These are phyloP conservation scores for Eulemur rufifrons DNA, from an alignment of 2,113 vertebrate genomes.

Conservation along the genomic window DNA sequence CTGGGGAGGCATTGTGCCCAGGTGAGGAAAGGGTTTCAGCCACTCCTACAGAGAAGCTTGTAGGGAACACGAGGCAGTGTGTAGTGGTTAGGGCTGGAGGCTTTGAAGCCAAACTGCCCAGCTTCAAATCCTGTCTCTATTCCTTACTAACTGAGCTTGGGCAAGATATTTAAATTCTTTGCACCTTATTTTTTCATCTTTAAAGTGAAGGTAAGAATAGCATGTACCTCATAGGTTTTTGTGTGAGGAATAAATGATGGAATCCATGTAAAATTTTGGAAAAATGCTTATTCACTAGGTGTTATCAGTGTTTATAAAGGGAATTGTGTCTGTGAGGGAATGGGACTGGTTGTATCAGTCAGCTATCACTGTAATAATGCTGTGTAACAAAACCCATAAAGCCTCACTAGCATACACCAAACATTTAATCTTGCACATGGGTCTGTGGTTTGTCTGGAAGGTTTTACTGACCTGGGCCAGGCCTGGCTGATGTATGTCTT, in stretches of 20 bases:
- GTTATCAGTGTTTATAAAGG: background rate
- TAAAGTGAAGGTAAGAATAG: background rate
- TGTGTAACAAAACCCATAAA: background rate
- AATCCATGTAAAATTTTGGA: background rate
- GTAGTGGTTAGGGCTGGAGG: background rate
- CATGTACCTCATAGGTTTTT: background rate
- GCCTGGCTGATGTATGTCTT: background rate
- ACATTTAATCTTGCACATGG: background rate
- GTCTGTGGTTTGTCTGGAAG: background rate
- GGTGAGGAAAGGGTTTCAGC: too few species aligned
- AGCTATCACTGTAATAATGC: background rate
- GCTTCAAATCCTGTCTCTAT: background rate
- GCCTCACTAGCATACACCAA: background rate
- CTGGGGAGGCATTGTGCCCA: background rate
- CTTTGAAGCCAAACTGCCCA: background rate
- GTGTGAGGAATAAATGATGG: background rate
- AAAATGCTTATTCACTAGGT: background rate
- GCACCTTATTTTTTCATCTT: background rate
- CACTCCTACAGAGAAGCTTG: background rate
- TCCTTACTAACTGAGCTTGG: background rate
- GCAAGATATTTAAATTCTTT: background rate
- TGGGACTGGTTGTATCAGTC: background rate
- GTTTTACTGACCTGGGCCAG: background rate
- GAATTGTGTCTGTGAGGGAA: background rate
- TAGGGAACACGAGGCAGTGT: accelerated